Evolutionary conservation across 2,113 vertebrate species (phyloP), one percentile per base, ranked within the genome.

Genomic region (Xiphophorus couchianus): DNA sequence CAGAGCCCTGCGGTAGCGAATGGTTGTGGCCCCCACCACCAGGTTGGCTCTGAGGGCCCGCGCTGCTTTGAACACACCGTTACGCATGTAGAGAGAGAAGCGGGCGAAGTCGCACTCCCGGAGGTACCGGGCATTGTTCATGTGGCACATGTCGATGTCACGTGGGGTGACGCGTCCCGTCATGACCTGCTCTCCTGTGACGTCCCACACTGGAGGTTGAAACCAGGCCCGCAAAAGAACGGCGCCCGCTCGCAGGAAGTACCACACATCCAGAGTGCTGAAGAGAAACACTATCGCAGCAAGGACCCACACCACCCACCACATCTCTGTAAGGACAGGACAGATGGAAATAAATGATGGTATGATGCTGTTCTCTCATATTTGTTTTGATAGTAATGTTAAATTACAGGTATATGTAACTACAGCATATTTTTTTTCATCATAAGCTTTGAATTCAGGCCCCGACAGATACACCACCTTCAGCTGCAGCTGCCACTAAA

Each of bases 41-140:
- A 93, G 76, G 19, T 74, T 86, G 2, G 87, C 94, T 29, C 90
- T 74, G 2, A 96, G 90, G 1, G 93, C 90, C 62, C 94, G 86
- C 19, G 91, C 1, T 0, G 94, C 95, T 65, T 91, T 95, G 25
- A 96, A 91, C 31, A 98, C 84, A 0, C 97, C 96, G 27, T 96
- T 96, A 29, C 96, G 96, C 0, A 79, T 82, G 82, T 95, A 94
- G 66, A 96, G 93, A n/a, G 94, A 94, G 28, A 91, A 83, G n/a
- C 96, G 95, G 35, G 95, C 96, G 37, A 98, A 94, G 88, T 98
- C 96, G 19, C 96, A 97, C 87, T 98, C 96, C 0, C 97, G 93
- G 19, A 96, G 90, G 92, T 97, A 98, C 42, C 96, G 96, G 5
- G 96, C 95, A 66, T 98, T 97, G 93, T 97, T 98, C 97, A 97